phyloP scores from a whole-genome alignment of 92 coral and sea anemone species.

The Heteractis magnifica region DNA sequence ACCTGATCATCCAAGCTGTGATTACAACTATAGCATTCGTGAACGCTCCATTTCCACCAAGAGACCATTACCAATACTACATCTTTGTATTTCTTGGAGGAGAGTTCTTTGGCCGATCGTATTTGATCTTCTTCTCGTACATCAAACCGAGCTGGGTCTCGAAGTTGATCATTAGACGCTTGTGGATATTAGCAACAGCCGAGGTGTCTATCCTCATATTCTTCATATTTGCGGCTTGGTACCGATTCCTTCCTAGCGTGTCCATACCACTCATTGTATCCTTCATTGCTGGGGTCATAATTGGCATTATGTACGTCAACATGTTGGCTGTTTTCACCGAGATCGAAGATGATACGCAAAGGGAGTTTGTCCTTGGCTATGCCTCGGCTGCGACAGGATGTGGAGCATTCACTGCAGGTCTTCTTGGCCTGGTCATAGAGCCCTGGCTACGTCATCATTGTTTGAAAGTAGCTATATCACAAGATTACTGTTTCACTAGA shows the following conservation, averaged over 20 bases:
- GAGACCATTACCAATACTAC: slow-evolving; percentile 86
- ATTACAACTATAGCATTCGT: slow-evolving; percentile 83
- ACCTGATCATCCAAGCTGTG: slow-evolving; percentile 77
- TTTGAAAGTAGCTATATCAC: slow-evolving; percentile 49
- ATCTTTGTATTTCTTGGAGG: slow-evolving; percentile 79
- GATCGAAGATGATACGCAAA: slow-evolving; percentile 56
- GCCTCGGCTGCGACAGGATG: slow-evolving; percentile 89
- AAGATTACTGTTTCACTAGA: slow-evolving; percentile 73
- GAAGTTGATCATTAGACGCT: slow-evolving; percentile 51
- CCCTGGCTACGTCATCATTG: slow-evolving; percentile 86
- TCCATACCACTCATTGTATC: slow-evolving; percentile 54
- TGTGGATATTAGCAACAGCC: slow-evolving; percentile 63
- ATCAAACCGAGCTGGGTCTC: slow-evolving; percentile 51
- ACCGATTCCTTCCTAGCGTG: slow-evolving; percentile 64
- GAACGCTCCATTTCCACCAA: slow-evolving; percentile 83
- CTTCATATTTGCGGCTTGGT: slow-evolving; percentile 78
- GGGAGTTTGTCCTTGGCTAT: slow-evolving; percentile 82
- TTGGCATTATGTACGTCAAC: slow-evolving; percentile 78
- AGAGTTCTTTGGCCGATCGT: slow-evolving; percentile 80
- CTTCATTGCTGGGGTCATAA: slow-evolving; percentile 74
- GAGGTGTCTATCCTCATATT: slow-evolving; percentile 60
- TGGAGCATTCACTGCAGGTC: slow-evolving; percentile 81
- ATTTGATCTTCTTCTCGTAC: slow-evolving; percentile 62
- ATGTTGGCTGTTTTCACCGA: slow-evolving; percentile 72
- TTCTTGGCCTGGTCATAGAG: slow-evolving; percentile 71